Evolutionary conservation across 2,888 invertebrate genomes (phyloP).

Genomic region (Congeria kusceri): DNA sequence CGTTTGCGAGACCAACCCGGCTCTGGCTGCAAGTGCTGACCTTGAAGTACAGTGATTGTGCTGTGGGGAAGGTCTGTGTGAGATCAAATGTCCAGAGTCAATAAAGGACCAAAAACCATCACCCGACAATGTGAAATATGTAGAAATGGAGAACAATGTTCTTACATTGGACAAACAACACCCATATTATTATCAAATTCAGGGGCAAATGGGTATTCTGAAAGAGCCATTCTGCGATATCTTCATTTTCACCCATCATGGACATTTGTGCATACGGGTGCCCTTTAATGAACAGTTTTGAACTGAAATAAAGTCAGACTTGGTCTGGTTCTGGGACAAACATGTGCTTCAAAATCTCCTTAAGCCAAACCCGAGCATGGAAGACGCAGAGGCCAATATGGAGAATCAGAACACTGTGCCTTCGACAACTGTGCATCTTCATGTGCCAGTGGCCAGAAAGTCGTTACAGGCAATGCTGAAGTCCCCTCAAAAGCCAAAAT

Average conservation of each 20-base stretch:
- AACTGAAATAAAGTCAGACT: background rate
- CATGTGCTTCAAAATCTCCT: background rate
- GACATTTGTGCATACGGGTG: background rate
- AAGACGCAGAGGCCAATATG: no score
- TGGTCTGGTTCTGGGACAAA: conserved; percentile 29
- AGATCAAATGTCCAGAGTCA: conserved; percentile 1
- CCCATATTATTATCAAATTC: conserved; percentile 35
- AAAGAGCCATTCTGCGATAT: conserved; percentile 29
- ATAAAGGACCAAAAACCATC: background rate
- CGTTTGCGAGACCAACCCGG: background rate
- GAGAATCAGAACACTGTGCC: no score
- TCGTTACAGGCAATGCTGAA: no score
- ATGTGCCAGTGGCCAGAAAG: no score
- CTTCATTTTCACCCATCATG: conserved; percentile 31
- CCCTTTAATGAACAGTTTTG: conserved; percentile 12
- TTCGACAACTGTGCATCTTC: no score
- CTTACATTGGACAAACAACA: conserved; percentile 6
- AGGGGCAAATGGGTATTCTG: conserved; percentile 29
- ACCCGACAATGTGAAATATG: conserved; percentile 14
- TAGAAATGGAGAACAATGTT: background rate
- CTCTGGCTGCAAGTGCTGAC: conserved; percentile 21
- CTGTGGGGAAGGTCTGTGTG: conserved; percentile 13
- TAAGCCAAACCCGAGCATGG: no score
- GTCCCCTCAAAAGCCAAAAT: no score
- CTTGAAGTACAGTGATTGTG: conserved; percentile 5